A percentile compares a stretch with the other conserved stretches of the same genome.
Evolutionary conservation across 2,797 vertebrate genomes (phyloP).

Genomic region (Labroides dimidiatus): DNA sequence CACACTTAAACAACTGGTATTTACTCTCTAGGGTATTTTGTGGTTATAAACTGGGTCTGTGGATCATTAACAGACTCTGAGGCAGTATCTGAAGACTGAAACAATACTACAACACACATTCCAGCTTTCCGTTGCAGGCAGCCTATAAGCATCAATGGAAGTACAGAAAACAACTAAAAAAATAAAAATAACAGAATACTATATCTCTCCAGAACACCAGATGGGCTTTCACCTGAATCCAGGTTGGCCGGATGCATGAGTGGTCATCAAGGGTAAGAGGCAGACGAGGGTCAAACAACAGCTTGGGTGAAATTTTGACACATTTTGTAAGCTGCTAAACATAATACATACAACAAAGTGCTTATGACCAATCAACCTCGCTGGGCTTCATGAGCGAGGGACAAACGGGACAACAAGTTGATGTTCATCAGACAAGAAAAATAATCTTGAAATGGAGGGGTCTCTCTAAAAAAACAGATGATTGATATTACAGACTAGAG

Average conservation of each 20-base stretch:
- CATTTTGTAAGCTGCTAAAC: conserved; percentile 10
- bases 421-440: conserved; percentile 6
- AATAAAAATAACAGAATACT: not conserved
- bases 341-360: conserved; percentile 14
- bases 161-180: not conserved
- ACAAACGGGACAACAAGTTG: not conserved
- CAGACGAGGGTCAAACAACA: conserved; percentile 35
- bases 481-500: conserved; percentile 22
- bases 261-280: conserved; percentile 31
- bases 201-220: conserved; percentile 26
- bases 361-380: conserved; percentile 6
- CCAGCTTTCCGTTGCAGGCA: conserved; percentile 10
- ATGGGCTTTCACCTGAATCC: conserved; percentile 29
- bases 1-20: conserved; percentile 28
- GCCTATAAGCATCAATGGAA: conserved; percentile 4
- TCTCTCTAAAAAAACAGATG: conserved; percentile 2
- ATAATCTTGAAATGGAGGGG: not conserved
- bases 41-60: conserved; percentile 10
- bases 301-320: conserved; percentile 36
- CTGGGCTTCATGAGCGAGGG: conserved; percentile 5
- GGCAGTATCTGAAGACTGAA: conserved; percentile 17
- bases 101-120: conserved; percentile 10
- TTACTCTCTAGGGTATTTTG: conserved; percentile 18
- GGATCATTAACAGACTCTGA: conserved; percentile 19
- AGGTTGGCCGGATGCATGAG: conserved; percentile 22